Percentiles rank a stretch among this genome's conserved stretches.
Conservation (phyloP, 2,113 vertebrate genomes). For the Cebus imitator region DNA sequence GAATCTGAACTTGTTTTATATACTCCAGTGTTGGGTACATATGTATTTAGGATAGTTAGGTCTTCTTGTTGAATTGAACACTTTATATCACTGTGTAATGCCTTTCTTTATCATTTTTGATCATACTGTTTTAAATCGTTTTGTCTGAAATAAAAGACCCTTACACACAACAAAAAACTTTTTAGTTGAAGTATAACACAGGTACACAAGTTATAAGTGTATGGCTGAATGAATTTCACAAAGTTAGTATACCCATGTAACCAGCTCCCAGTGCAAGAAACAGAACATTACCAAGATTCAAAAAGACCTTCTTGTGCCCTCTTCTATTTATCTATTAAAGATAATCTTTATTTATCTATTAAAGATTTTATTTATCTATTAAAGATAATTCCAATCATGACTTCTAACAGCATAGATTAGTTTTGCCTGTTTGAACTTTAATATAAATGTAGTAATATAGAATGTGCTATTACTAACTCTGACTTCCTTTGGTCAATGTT, state of each 20-base stretch:
- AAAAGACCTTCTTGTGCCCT: neutral
- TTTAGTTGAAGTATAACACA: neutral
- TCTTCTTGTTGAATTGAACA: too few species aligned
- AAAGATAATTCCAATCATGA: neutral
- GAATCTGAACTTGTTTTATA: too few species aligned
- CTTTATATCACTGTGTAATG: too few species aligned
- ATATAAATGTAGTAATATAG: neutral
- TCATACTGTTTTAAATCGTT: too few species aligned
- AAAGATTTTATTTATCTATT: too few species aligned
- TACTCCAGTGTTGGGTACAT: too few species aligned
- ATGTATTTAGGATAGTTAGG: too few species aligned
- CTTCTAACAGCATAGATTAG: neutral
- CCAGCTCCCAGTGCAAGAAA: neutral
- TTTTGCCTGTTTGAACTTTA: constrained; percentile 16
- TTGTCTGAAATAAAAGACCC: too few species aligned
- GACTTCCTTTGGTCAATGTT: neutral
- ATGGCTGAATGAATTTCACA: neutral
- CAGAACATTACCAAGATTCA: neutral
- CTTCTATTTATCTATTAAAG: neutral
- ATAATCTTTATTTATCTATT: neutral
- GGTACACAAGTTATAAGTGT: neutral
- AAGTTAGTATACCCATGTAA: neutral
- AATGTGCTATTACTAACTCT: neutral
- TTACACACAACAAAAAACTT: too few species aligned
- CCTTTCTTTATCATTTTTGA: too few species aligned